These are phyloP conservation scores for Argya squamiceps DNA, from an alignment of 2,797 vertebrate species.

Conservation along the genomic window DNA sequence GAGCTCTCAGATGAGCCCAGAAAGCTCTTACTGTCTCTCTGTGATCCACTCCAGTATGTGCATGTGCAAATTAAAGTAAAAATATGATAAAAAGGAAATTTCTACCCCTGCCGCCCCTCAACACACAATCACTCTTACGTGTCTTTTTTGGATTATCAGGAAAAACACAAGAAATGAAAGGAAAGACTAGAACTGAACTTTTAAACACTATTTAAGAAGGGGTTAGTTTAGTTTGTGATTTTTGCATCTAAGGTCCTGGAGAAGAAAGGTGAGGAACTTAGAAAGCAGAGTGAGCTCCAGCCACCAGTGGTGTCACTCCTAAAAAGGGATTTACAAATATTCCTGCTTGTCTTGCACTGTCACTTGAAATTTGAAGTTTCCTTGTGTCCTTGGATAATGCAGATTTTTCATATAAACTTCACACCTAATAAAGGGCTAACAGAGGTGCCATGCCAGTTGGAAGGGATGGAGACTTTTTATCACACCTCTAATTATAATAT, in stretches of 20 bases:
- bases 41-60: not conserved
- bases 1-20: not conserved
- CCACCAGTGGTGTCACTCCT: not conserved
- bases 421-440: not conserved
- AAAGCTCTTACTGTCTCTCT: not conserved
- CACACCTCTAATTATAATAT: not conserved
- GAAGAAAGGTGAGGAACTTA: not conserved
- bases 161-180: not conserved
- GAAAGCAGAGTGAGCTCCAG: not conserved
- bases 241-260: not conserved
- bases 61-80: not conserved
- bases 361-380: not conserved
- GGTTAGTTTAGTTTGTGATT: not conserved
- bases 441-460: not conserved
- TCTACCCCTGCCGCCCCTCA: not conserved
- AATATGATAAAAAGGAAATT: not conserved
- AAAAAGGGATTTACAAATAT: not conserved
- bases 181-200: not conserved
- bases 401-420: not conserved
- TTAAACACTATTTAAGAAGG: not conserved
- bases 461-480: not conserved
- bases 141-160: not conserved
- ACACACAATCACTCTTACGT: accelerated
- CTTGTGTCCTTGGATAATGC: not conserved
- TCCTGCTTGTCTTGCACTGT: not conserved